Conservation (phyloP, 2,113 vertebrate species). For the Rhadina sibilatrix region DNA sequence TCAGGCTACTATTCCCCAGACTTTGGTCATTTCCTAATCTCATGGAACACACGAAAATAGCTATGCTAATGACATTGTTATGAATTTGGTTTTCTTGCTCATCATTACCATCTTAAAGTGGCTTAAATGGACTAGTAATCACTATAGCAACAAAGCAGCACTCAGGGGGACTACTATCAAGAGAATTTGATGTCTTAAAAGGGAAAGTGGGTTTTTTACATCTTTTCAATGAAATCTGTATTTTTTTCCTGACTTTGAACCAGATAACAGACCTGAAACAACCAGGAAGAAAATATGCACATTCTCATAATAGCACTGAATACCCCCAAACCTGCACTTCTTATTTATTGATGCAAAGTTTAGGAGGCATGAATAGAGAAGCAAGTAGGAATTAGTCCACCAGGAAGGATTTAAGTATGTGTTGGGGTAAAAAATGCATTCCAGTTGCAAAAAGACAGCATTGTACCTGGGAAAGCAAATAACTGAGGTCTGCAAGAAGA, state of each 20-base stretch:
- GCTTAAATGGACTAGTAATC: slow-evolving; percentile 47
- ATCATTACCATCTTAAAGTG: slow-evolving; percentile 43
- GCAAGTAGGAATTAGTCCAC: background rate
- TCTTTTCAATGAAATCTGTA: background rate
- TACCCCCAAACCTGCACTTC: background rate
- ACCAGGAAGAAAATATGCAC: background rate
- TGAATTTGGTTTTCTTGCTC: background rate
- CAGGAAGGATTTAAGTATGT: background rate
- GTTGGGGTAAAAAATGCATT: background rate
- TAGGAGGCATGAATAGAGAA: background rate
- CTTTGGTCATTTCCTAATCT: slow-evolving; percentile 18
- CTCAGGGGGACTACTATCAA: background rate
- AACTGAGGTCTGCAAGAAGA: background rate
- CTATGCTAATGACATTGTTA: slow-evolving; percentile 35
- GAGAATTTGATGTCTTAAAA: slow-evolving; percentile 13
- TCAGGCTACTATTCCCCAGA: background rate
- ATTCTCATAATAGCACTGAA: background rate
- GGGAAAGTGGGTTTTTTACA: background rate
- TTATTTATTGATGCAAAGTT: background rate
- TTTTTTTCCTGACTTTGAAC: background rate
- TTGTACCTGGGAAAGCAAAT: background rate
- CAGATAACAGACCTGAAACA: background rate
- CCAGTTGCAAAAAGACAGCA: background rate
- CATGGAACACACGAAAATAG: background rate
- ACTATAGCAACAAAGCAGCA: slow-evolving; percentile 48